Percentiles rank a stretch among this genome's conserved stretches.
These are phyloP conservation scores for Rhabditophanes sp. DNA, from an alignment of 2,888 invertebrate species.

Conservation along the genomic window DNA sequence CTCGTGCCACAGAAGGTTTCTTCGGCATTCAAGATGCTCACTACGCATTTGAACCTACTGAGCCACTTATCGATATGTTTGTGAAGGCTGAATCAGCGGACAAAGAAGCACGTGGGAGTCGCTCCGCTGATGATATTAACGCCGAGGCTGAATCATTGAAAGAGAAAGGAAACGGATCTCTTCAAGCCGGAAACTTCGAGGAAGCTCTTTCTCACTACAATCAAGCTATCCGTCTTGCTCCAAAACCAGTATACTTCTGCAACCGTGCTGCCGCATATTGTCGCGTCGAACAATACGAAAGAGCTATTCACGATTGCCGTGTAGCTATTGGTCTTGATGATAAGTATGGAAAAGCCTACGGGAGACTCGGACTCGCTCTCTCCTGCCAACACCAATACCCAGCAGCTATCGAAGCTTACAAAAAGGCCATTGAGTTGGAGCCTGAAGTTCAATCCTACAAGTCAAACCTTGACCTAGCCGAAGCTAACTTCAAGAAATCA, in stretches of 20 bases:
- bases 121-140: neutral
- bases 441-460: too few species aligned
- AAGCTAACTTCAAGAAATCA: too few species aligned
- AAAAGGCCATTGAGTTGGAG: conserved; percentile 71
- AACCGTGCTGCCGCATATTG: conserved; percentile 86
- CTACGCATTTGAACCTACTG: conserved; percentile 43
- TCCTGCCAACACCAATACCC: conserved; percentile 65
- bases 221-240: conserved; percentile 67
- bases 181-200: conserved; percentile 48
- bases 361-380: conserved; percentile 55
- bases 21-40: conserved; percentile 56
- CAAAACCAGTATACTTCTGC: conserved; percentile 84
- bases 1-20: conserved; percentile 66
- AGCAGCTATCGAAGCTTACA: conserved; percentile 70
- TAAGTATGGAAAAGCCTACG: conserved; percentile 62
- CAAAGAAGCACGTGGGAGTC: conserved; percentile 13
- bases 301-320: conserved; percentile 74
- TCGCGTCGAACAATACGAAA: conserved; percentile 65
- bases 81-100: conserved; percentile 39
- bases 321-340: conserved; percentile 74
- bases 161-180: neutral
- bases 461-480: too few species aligned
- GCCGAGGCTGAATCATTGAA: neutral
- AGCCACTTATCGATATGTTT: conserved; percentile 48
- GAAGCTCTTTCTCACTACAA: conserved; percentile 72